Conservation (phyloP, 2,888 invertebrate genomes). For the Acrocyrtus sp. region DNA sequence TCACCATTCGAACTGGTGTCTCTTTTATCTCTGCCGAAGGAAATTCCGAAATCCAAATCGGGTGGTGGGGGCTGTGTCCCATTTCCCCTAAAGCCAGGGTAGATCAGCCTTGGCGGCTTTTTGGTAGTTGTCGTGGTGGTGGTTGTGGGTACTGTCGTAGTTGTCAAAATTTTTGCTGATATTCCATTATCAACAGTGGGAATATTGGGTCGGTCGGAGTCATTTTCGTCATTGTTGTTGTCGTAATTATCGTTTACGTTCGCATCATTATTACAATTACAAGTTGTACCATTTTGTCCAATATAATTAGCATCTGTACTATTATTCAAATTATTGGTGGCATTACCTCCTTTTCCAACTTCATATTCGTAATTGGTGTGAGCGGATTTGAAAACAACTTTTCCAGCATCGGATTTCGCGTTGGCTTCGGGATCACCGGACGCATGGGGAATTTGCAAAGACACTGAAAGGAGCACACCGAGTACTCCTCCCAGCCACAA, state of each 20-base stretch:
- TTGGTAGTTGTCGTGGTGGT: background rate
- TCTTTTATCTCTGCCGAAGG: no score
- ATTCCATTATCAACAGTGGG: constrained; percentile 12
- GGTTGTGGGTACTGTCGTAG: constrained; percentile 15
- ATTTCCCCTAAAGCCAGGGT: constrained; percentile 33
- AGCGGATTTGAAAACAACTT: constrained; percentile 32
- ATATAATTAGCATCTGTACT: background rate
- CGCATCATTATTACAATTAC: background rate
- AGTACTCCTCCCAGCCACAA: constrained; percentile 37
- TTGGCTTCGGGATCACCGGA: constrained; percentile 10
- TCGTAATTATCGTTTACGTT: background rate
- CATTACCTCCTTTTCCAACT: constrained; percentile 25
- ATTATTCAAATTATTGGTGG: constrained; percentile 5
- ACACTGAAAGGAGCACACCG: constrained; percentile 10
- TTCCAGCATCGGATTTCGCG: constrained; percentile 21
- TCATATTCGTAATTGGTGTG: constrained; percentile 23
- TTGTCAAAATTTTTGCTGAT: constrained; percentile 22
- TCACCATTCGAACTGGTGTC: no score
- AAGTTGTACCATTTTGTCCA: background rate
- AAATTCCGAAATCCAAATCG: no score
- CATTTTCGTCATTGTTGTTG: background rate
- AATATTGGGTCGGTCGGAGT: background rate
- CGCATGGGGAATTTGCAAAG: background rate
- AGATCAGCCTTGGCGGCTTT: constrained; percentile 24
- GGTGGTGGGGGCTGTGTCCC: no score